These are phyloP conservation scores for Euzetes globulus DNA, from an alignment of 2,888 invertebrate species.

Conservation along the genomic window DNA sequence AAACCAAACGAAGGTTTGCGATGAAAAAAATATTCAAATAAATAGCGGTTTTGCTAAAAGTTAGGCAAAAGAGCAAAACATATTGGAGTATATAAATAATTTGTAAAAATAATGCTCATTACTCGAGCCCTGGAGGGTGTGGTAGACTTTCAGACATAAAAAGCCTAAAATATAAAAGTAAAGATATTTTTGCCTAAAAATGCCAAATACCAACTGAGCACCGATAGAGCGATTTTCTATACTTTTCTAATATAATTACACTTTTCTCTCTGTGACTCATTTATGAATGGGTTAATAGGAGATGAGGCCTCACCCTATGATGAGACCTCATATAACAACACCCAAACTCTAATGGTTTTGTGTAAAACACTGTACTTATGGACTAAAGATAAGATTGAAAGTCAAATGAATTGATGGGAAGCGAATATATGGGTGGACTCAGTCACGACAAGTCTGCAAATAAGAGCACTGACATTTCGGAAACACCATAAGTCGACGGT, in stretches of 20 bases:
- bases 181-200: conserved; percentile 14
- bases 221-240: background rate
- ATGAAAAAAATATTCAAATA: background rate
- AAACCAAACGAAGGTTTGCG: background rate
- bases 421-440: conserved; percentile 14
- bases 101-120: conserved; percentile 23
- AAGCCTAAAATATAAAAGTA: background rate
- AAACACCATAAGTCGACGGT: background rate
- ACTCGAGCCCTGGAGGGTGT: conserved; percentile 25
- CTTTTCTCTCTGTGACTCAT: conserved; percentile 23
- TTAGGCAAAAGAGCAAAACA: background rate
- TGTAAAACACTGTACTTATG: conserved; percentile 10
- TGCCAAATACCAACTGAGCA: background rate
- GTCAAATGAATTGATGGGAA: background rate
- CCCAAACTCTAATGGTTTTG: conserved; percentile 21
- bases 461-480: conserved; percentile 23
- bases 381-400: conserved; percentile 3
- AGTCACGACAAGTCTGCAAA: background rate
- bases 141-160: conserved; percentile 17
- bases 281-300: conserved; percentile 27
- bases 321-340: background rate
- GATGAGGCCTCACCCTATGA: conserved; percentile 21
- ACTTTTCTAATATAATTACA: background rate
- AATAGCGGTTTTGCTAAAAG: background rate
- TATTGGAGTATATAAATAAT: background rate